These are phyloP conservation scores for Drosophila subpulchrella DNA, from an alignment of 1,140 invertebrate species.

Conservation along the genomic window DNA sequence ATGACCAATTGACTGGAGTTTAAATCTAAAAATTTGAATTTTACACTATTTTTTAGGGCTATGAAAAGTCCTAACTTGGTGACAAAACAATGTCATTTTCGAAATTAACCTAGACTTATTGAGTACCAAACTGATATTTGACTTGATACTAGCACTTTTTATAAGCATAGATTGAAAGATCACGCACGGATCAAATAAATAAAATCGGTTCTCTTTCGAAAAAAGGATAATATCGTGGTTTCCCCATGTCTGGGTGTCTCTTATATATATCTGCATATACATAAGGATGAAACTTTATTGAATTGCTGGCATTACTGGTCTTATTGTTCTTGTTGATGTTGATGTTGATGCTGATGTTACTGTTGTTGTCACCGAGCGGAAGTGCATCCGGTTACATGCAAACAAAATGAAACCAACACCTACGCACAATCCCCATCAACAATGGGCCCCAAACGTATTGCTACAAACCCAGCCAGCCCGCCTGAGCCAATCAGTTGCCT, in stretches of 20 bases:
- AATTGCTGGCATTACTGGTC: constrained; percentile 52
- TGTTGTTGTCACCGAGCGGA: constrained; percentile 54
- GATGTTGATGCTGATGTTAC: constrained; percentile 35
- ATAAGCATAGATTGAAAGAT: too few species aligned
- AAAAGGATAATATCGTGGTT: background rate
- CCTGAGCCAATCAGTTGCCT: constrained; percentile 57
- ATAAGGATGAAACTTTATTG: constrained; percentile 37
- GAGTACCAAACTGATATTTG: too few species aligned
- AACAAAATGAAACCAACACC: constrained; percentile 47
- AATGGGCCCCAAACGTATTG: constrained; percentile 22
- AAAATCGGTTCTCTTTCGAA: background rate
- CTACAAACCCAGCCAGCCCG: background rate
- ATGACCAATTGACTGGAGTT: background rate
- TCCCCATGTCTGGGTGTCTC: background rate
- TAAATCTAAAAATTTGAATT: background rate
- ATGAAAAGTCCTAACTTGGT: too few species aligned
- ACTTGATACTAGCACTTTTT: too few species aligned
- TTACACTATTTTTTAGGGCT: background rate
- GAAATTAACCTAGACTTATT: too few species aligned
- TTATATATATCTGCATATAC: background rate
- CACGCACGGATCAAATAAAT: too few species aligned
- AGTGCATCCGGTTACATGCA: constrained; percentile 66
- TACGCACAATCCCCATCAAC: constrained; percentile 22
- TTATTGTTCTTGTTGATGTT: constrained; percentile 43
- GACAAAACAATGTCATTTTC: too few species aligned